Conservation (phyloP, 2,888 invertebrate genomes). For the Scaptomyza parva region DNA sequence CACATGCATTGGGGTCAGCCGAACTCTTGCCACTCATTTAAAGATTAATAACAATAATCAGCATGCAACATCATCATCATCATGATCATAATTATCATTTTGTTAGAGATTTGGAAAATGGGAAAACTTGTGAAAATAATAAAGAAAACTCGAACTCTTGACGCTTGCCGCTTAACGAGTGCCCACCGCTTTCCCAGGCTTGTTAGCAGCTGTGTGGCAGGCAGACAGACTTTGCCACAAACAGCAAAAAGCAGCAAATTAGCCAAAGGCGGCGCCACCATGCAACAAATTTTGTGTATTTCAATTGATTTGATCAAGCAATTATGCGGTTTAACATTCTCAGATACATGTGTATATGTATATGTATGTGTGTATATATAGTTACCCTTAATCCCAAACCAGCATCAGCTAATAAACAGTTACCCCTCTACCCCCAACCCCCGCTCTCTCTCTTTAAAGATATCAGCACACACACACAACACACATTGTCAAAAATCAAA, state of each 20-base stretch:
- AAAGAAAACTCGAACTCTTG: slow-evolving; percentile 22
- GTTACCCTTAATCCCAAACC: slow-evolving; percentile 26
- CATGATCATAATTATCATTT: not conserved
- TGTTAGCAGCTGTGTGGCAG: slow-evolving; percentile 28
- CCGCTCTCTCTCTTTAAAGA: slow-evolving; percentile 35
- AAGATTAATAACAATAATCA: slow-evolving; percentile 64
- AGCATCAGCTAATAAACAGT: slow-evolving; percentile 57
- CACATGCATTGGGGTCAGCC: slow-evolving; percentile 54
- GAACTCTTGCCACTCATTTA: slow-evolving; percentile 45
- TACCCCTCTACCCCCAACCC: not conserved
- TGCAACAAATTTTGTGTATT: slow-evolving; percentile 29
- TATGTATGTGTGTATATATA: too few relatives aligned
- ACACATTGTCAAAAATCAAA: slow-evolving; percentile 51
- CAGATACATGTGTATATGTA: not conserved
- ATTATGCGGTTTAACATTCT: slow-evolving; percentile 52
- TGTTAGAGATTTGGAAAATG: slow-evolving; percentile 19
- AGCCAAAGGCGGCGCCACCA: slow-evolving; percentile 49
- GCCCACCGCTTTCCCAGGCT: slow-evolving; percentile 60
- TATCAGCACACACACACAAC: slow-evolving; percentile 56
- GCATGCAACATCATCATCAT: slow-evolving; percentile 4
- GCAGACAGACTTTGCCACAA: slow-evolving; percentile 2
- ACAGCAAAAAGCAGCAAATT: slow-evolving; percentile 30
- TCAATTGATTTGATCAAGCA: slow-evolving; percentile 44
- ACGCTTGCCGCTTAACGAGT: slow-evolving; percentile 15
- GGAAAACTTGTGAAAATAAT: slow-evolving; percentile 7